Conservation (phyloP, 2,888 invertebrate species). For the Drosophila mayaguana region DNA sequence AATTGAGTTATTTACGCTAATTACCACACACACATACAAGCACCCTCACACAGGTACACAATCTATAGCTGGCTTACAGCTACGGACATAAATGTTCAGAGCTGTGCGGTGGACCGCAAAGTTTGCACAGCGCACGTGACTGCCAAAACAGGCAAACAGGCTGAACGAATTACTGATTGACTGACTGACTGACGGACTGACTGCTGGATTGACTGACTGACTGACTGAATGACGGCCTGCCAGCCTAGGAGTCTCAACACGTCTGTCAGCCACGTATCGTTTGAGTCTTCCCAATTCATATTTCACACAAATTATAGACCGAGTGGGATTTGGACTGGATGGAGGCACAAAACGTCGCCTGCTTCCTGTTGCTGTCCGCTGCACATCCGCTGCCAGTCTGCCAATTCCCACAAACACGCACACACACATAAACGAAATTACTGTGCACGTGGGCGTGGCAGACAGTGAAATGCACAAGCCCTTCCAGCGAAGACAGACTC, state of each 20-base stretch:
- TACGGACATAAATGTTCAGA: conserved; percentile 45
- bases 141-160: conserved; percentile 26
- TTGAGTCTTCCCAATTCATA: conserved; percentile 25
- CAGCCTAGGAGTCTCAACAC: conserved; percentile 4
- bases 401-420: conserved; percentile 1
- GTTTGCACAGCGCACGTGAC: conserved; percentile 59
- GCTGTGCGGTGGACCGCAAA: conserved; percentile 54
- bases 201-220: background rate
- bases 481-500: background rate
- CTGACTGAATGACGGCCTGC: background rate
- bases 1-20: conserved; percentile 77
- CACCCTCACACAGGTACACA: conserved; percentile 15
- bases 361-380: conserved; percentile 53
- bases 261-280: conserved; percentile 13
- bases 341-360: conserved; percentile 4
- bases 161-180: conserved; percentile 13
- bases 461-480: background rate
- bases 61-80: background rate
- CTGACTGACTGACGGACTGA: conserved; percentile 10
- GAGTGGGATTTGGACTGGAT: background rate
- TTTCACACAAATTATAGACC: conserved; percentile 34
- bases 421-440: background rate
- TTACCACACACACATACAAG: conserved; percentile 42
- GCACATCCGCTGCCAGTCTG: conserved; percentile 31
- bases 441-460: conserved; percentile 7